phyloP scores from a whole-genome alignment of 2,888 invertebrate species.

The Tigriopus californicus region DNA sequence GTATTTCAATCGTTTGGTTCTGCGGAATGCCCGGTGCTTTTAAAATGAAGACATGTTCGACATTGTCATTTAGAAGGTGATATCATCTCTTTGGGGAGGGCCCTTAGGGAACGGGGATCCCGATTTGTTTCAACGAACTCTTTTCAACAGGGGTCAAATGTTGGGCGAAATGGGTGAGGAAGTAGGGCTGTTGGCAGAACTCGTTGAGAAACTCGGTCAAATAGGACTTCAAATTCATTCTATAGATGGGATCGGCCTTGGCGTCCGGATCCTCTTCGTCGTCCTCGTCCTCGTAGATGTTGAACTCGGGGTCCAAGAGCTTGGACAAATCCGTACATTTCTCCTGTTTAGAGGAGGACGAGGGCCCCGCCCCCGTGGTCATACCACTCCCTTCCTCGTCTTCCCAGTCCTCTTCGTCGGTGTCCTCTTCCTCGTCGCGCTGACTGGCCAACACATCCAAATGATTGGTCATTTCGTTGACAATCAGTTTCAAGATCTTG shows the following conservation, averaged over 20 bases:
- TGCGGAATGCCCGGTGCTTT: no score
- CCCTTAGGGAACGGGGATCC: background rate
- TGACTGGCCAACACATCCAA: slow-evolving; percentile 31
- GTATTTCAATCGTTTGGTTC: no score
- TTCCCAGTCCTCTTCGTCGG: slow-evolving; percentile 24
- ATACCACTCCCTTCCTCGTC: slow-evolving; percentile 23
- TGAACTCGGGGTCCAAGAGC: background rate
- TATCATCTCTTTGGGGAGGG: no score
- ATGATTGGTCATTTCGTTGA: slow-evolving; percentile 41
- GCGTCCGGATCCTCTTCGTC: slow-evolving; percentile 38
- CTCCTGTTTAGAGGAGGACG: background rate
- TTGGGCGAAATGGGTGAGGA: slow-evolving; percentile 36
- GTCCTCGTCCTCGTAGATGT: slow-evolving; percentile 20
- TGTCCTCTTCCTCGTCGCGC: slow-evolving; percentile 28
- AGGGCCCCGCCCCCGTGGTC: slow-evolving; percentile 17
- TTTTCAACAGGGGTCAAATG: slow-evolving; percentile 39
- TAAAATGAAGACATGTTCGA: no score
- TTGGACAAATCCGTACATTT: background rate
- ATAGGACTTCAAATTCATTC: slow-evolving; percentile 41
- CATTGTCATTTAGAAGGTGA: no score
- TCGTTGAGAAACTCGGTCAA: slow-evolving; percentile 42
- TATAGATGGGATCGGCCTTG: slow-evolving; percentile 40
- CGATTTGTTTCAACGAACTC: slow-evolving; percentile 6
- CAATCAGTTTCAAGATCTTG: slow-evolving; percentile 48
- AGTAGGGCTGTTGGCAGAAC: slow-evolving; percentile 42